Conservation (phyloP, 1,140 invertebrate genomes). For the Drosophila quadrilineata region DNA sequence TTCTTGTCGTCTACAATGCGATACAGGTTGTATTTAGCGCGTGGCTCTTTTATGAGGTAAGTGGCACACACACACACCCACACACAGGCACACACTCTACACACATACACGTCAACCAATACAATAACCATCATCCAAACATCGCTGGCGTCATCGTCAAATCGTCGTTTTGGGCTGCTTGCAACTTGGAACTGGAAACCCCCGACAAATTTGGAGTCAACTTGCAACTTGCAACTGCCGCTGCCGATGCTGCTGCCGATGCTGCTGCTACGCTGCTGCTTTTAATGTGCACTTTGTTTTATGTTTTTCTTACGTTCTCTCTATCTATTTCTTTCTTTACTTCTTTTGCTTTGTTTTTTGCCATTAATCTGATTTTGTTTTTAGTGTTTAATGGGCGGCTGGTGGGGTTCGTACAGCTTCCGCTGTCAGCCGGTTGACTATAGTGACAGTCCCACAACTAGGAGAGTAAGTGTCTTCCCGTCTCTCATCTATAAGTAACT, state of each 20-base stretch:
- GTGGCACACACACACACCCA: slow-evolving; percentile 37
- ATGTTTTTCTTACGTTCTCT: slow-evolving; percentile 35
- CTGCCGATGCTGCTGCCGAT: slow-evolving; percentile 1
- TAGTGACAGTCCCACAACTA: slow-evolving; percentile 86
- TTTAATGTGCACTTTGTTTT: slow-evolving; percentile 40
- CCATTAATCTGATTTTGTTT: slow-evolving; percentile 62
- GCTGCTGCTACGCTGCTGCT: too few relatives aligned
- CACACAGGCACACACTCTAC: slow-evolving; percentile 7
- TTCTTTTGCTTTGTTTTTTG: slow-evolving; percentile 31
- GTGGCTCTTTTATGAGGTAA: slow-evolving; percentile 92
- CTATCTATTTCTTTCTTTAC: slow-evolving; percentile 14
- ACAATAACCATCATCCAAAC: slow-evolving; percentile 18
- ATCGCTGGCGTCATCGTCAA: slow-evolving; percentile 36
- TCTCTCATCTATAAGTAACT: slow-evolving; percentile 9
- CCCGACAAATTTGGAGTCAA: slow-evolving; percentile 22
- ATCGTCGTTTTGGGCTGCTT: slow-evolving; percentile 35
- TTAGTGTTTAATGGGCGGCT: slow-evolving; percentile 88
- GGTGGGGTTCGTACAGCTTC: slow-evolving; percentile 91
- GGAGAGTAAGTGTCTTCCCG: slow-evolving; percentile 87
- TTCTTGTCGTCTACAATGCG: slow-evolving; percentile 92
- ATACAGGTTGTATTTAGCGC: slow-evolving; percentile 91
- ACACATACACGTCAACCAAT: neutral
- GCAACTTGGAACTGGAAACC: slow-evolving; percentile 25
- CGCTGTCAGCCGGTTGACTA: slow-evolving; percentile 94
- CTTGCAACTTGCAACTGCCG: slow-evolving; percentile 1